Base-by-base conservation (phyloP, 2,888 invertebrate genomes). In the Ennomos fuscantarius region DNA sequence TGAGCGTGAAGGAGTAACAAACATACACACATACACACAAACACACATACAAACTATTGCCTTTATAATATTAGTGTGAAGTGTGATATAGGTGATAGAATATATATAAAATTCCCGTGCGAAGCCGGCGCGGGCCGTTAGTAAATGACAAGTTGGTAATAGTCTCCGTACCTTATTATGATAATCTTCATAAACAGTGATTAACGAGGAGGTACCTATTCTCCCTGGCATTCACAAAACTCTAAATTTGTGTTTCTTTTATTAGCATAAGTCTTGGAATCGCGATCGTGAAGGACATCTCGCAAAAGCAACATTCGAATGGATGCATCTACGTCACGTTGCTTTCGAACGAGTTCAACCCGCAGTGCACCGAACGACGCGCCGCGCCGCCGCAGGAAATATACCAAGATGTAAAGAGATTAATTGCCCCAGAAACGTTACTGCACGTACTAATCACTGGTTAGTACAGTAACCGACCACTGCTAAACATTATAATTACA, bases 401-500 rank as follows among this genome's bases (percentile, higher is more conserved):
- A 39, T 53, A 49, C 54, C 55, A 59, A 55, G 39, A 35, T 12
- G 24, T 41, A 11, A 32, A 13, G 15, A 37, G 35, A 9, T 32
- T 55, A 39, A 55, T 49, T 56, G 33, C 13, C 10, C 53, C 49
- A 44, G 39, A 35, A 51, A 51, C 32, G 44, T 32, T 33, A 52
- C 56, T 48, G 24, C 24, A 24, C n/a, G n/a, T n/a, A n/a, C n/a
- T n/a, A 3, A 24, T 24, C 24, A 24, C 24, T 24, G 24, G 24
- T 24, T 24, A 24, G 24, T 24, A 24, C 6, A 6, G 5, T 24
- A 24, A 24, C 1, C 24, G 6, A 24, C 3, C 5, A 42, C 12
- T 44, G 40, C 46, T 55, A 54, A 64, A 65, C 59, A 55, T 24
- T 31, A 50, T 57, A 62, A 57, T 64, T 52, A 58, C 13, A 40